Percentiles rank a stretch among this genome's conserved stretches.
Conservation (phyloP, 2,797 vertebrate genomes). For the Vipera latastei region DNA sequence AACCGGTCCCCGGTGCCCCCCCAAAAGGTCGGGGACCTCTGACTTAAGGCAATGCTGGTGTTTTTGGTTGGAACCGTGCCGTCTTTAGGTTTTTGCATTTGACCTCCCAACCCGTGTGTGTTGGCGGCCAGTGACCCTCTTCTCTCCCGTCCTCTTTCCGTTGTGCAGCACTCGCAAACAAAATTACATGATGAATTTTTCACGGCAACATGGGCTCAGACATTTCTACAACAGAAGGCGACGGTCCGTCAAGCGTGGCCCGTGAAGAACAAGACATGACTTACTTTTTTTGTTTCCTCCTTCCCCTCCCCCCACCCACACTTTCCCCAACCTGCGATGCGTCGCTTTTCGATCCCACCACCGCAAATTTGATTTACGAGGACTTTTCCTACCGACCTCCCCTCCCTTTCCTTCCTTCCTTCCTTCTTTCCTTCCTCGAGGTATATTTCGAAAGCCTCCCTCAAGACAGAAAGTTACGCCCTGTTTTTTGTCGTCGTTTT, state of each 20-base stretch:
- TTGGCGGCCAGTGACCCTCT: conserved; percentile 58
- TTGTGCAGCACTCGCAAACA: conserved; percentile 95
- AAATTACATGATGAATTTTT: conserved; percentile 99
- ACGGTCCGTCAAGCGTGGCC: conserved; percentile 88
- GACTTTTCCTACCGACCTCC: conserved; percentile 55
- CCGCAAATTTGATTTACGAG: conserved; percentile 68
- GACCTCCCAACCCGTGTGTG: background rate
- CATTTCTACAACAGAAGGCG: conserved; percentile 98
- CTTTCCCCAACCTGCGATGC: conserved; percentile 69
- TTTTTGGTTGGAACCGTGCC: too few relatives aligned
- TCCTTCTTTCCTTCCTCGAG: conserved; percentile 56
- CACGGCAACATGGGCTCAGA: conserved; percentile 93
- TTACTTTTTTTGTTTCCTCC: background rate
- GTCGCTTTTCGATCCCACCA: conserved; percentile 72
- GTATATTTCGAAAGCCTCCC: conserved; percentile 71
- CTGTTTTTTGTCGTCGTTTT: conserved; percentile 62
- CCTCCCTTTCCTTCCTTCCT: too few relatives aligned
- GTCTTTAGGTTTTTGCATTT: background rate
- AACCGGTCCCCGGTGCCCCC: too few relatives aligned
- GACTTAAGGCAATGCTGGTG: too few relatives aligned
- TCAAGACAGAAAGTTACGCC: conserved; percentile 69
- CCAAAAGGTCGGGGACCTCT: too few relatives aligned
- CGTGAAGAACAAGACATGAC: conserved; percentile 77
- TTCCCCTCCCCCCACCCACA: conserved; percentile 58
- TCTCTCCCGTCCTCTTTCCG: conserved; percentile 59